These are phyloP conservation scores for Vanessa atalanta DNA, from an alignment of 1,140 invertebrate species.

Conservation along the genomic window DNA sequence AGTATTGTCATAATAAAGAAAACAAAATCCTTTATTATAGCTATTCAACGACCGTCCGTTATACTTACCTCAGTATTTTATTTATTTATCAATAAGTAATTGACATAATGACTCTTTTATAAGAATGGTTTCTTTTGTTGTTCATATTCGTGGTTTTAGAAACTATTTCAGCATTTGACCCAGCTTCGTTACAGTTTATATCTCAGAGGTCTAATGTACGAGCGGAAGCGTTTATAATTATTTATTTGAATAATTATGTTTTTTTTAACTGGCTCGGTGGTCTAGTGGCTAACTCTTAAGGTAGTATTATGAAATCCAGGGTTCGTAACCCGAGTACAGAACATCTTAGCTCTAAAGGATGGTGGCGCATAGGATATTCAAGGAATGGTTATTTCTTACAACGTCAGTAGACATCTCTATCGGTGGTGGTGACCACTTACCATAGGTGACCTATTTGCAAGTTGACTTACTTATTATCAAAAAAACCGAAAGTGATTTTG, in stretches of 20 bases:
- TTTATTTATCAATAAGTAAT: conserved; percentile 4
- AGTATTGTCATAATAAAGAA: conserved; percentile 1
- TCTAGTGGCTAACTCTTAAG: not conserved
- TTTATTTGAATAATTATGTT: too few species aligned
- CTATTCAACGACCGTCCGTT: not conserved
- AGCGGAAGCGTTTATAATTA: not conserved
- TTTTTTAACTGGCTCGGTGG: too few species aligned
- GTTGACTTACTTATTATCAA: too few species aligned
- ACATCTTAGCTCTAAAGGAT: too few species aligned
- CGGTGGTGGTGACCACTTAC: too few species aligned
- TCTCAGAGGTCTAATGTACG: not conserved
- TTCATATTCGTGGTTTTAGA: conserved; percentile 11
- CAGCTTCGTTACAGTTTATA: not conserved
- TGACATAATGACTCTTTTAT: conserved; percentile 2
- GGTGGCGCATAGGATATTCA: too few species aligned
- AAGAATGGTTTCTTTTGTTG: conserved; percentile 6
- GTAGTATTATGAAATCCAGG: too few species aligned
- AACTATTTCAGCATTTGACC: conserved; percentile 4
- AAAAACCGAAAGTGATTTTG: too few species aligned
- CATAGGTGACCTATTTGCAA: too few species aligned
- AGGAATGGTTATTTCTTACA: too few species aligned
- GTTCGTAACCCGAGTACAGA: too few species aligned
- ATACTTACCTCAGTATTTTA: conserved; percentile 1
- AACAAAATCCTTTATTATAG: not conserved
- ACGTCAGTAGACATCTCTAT: too few species aligned